Conservation (phyloP, 2,797 vertebrate genomes). For the Hemitrygon akajei region DNA sequence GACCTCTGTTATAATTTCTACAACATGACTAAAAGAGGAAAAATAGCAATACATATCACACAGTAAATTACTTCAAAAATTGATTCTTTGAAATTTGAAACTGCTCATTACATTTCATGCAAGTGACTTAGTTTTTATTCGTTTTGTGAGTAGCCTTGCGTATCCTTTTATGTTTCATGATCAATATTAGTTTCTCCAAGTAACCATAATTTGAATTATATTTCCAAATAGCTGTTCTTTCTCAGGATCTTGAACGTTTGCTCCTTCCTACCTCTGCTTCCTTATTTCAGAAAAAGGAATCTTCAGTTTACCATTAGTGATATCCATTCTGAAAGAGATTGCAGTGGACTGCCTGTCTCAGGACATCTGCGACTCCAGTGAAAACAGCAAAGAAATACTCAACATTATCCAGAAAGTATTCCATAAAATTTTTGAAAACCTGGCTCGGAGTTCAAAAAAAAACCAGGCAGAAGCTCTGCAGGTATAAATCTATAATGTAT, state of each 20-base stretch:
- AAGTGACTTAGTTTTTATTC: too few relatives aligned
- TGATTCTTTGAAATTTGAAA: too few relatives aligned
- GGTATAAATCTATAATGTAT: constrained; percentile 52
- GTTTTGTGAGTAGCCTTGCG: too few relatives aligned
- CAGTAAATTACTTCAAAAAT: too few relatives aligned
- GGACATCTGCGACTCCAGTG: constrained; percentile 44
- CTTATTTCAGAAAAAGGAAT: constrained; percentile 63
- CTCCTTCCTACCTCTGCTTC: not conserved
- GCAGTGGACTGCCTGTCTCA: constrained; percentile 53
- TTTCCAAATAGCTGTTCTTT: not conserved
- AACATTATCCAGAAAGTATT: constrained; percentile 71
- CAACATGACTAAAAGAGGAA: too few relatives aligned
- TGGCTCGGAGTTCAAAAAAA: constrained; percentile 63
- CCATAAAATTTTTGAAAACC: constrained; percentile 76
- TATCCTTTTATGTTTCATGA: not conserved
- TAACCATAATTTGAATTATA: not conserved
- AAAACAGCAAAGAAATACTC: constrained; percentile 52
- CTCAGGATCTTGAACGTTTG: not conserved
- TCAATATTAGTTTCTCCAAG: not conserved
- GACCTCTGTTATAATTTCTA: too few relatives aligned
- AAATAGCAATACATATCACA: too few relatives aligned
- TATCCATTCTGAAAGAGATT: constrained; percentile 73
- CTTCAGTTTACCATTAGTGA: constrained; percentile 62
- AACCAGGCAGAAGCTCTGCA: constrained; percentile 66
- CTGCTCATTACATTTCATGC: too few relatives aligned